Evolutionary conservation across 2,113 vertebrate genomes (phyloP).

Genomic region (Hydropotes inermis): DNA sequence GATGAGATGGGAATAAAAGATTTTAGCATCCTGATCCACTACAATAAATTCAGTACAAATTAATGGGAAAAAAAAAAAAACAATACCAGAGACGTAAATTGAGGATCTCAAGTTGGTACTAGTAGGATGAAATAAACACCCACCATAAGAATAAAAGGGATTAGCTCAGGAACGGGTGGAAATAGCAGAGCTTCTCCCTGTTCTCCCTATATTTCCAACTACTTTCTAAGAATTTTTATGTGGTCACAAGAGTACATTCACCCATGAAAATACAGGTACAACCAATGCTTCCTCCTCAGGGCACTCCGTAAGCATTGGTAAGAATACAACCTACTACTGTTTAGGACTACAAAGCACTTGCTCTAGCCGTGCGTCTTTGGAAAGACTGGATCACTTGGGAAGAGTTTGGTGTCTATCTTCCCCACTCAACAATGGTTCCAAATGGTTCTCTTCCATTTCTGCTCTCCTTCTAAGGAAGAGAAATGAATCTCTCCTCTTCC

Average conservation of each 20-base stretch:
- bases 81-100: neutral
- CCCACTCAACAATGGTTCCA: neutral
- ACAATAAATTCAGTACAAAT: neutral
- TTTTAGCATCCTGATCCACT: neutral
- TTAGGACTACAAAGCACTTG: neutral
- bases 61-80: neutral
- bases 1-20: neutral
- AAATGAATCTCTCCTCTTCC: neutral
- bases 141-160: neutral
- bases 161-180: neutral
- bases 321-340: no score
- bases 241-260: neutral
- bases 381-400: neutral
- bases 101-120: neutral
- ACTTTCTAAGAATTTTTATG: neutral
- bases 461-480: neutral
- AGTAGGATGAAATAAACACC: neutral
- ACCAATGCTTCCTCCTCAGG: no score
- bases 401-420: neutral
- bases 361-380: neutral
- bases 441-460: neutral
- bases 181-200: neutral
- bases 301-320: neutral
- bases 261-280: neutral
- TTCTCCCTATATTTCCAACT: neutral